phyloP scores from a whole-genome alignment of 1,140 invertebrate species.

The Ganaspis sp. region DNA sequence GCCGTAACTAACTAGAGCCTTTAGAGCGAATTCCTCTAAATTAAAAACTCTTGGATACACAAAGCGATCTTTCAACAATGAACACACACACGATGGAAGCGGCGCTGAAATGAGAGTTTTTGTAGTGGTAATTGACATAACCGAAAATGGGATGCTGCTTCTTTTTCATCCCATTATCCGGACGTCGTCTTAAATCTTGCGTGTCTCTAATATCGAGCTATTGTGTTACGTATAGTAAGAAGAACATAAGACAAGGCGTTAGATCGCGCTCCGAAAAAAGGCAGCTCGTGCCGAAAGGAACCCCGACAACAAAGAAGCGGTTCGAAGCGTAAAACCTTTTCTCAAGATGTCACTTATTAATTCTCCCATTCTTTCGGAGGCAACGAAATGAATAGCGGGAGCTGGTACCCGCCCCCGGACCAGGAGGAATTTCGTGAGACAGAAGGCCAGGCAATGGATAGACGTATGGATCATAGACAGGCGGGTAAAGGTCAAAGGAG shows the following conservation, averaged over 20 bases:
- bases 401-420: conserved; percentile 51
- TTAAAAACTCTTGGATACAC: neutral
- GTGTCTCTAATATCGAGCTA: conserved; percentile 44
- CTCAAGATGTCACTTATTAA: conserved; percentile 76
- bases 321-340: conserved; percentile 67
- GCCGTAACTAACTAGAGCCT: neutral
- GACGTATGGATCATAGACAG: conserved; percentile 57
- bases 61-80: neutral
- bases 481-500: conserved; percentile 70
- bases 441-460: conserved; percentile 52
- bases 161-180: conserved; percentile 14
- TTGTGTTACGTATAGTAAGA: conserved; percentile 42
- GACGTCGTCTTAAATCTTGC: conserved; percentile 47
- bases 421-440: conserved; percentile 61
- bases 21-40: neutral
- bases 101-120: neutral
- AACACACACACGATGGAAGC: neutral
- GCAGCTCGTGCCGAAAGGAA: conserved; percentile 51
- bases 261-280: conserved; percentile 41
- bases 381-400: conserved; percentile 65
- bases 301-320: conserved; percentile 52
- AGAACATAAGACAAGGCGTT: conserved; percentile 55
- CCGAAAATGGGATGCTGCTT: neutral
- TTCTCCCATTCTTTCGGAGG: conserved; percentile 66
- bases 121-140: conserved; percentile 18